These are phyloP conservation scores for Luscinia megarhynchos DNA, from an alignment of 2,797 vertebrate genomes.

Conservation along the genomic window DNA sequence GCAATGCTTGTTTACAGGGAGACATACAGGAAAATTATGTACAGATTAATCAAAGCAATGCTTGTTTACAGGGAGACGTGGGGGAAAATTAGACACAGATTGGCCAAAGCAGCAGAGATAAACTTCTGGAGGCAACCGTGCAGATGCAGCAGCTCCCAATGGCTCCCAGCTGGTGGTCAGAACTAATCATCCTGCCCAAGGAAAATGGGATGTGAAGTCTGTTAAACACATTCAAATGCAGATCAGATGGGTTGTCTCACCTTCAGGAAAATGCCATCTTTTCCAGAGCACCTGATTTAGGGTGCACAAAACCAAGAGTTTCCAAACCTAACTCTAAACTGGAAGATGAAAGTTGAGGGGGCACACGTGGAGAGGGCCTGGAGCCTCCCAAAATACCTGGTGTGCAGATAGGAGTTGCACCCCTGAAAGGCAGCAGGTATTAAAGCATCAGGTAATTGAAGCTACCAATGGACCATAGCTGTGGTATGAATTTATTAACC, in stretches of 20 bases:
- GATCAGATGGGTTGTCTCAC: background rate
- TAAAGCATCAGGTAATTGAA: background rate
- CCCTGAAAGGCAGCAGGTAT: background rate
- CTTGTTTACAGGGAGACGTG: background rate
- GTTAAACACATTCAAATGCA: background rate
- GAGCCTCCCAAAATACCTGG: background rate
- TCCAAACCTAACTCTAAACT: background rate
- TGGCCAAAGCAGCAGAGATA: background rate
- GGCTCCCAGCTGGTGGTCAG: background rate
- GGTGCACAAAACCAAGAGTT: background rate
- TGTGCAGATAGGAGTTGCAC: background rate
- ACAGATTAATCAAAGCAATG: conserved; percentile 3
- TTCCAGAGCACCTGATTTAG: background rate
- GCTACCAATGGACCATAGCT: background rate
- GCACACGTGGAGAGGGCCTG: background rate
- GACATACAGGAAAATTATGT: background rate
- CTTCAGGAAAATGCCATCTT: background rate
- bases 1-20: conserved; percentile 5
- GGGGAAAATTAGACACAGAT: conserved; percentile 1
- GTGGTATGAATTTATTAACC: background rate
- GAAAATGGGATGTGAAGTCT: background rate
- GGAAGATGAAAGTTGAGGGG: background rate
- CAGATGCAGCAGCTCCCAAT: background rate
- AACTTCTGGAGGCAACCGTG: background rate
- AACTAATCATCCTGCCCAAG: background rate